A percentile compares a stretch with the other conserved stretches of the same genome.
Conservation (phyloP, 1,140 invertebrate genomes). For the Hylaeus volcanicus region DNA sequence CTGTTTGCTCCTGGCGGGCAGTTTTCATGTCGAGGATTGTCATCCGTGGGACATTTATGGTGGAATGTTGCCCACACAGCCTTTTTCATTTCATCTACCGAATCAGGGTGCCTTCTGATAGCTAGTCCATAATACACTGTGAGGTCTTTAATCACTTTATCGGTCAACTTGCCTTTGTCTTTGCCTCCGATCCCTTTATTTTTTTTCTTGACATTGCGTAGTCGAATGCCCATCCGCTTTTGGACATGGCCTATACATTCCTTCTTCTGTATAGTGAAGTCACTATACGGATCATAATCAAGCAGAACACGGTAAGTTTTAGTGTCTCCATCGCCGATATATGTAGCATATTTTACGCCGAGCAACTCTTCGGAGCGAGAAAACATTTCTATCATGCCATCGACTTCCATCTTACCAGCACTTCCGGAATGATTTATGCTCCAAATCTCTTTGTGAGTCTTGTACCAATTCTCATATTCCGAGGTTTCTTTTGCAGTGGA, state of each 20-base stretch:
- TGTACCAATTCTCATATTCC: too few species aligned
- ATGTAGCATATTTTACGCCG: too few species aligned
- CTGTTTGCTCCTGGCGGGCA: slow-evolving; percentile 5
- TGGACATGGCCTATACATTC: slow-evolving; percentile 30
- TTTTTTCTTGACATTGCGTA: slow-evolving; percentile 33
- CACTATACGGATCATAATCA: too few species aligned
- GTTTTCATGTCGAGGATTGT: neutral
- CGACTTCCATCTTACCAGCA: too few species aligned
- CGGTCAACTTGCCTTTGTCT: slow-evolving; percentile 38
- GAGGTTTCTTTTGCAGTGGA: too few species aligned
- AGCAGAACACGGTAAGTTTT: too few species aligned
- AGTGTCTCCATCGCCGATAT: too few species aligned
- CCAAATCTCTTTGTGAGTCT: too few species aligned
- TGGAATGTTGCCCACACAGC: slow-evolving; percentile 53
- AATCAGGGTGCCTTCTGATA: slow-evolving; percentile 49
- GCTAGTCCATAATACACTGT: slow-evolving; percentile 49
- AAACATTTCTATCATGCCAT: too few species aligned
- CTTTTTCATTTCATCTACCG: slow-evolving; percentile 48
- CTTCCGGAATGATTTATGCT: too few species aligned
- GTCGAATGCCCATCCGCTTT: slow-evolving; percentile 29
- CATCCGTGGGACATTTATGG: slow-evolving; percentile 53
- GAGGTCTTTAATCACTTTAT: slow-evolving; percentile 44
- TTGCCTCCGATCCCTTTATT: slow-evolving; percentile 42
- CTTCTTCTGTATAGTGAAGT: neutral
- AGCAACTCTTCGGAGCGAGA: too few species aligned